These are phyloP conservation scores for Mycteria americana DNA, from an alignment of 2,797 vertebrate genomes.

Conservation along the genomic window DNA sequence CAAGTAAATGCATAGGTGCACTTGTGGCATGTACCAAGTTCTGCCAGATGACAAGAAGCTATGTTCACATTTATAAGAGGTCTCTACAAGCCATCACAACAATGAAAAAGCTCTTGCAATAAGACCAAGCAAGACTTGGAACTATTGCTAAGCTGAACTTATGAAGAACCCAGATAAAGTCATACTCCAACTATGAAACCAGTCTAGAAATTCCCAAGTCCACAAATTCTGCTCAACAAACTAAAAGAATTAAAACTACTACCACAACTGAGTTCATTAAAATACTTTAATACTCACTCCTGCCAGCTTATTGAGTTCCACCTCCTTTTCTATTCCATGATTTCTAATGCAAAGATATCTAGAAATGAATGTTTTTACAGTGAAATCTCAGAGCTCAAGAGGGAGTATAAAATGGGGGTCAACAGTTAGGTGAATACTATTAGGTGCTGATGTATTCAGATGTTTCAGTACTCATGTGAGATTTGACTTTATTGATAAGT, in stretches of 20 bases:
- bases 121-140: background rate
- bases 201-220: background rate
- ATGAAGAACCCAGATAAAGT: background rate
- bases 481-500: background rate
- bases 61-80: background rate
- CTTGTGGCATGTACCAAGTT: background rate
- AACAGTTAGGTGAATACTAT: background rate
- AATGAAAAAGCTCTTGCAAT: background rate
- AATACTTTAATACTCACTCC: background rate
- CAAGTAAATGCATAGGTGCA: background rate
- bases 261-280: background rate
- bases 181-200: background rate
- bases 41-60: background rate
- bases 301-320: background rate
- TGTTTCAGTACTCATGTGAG: background rate
- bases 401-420: background rate
- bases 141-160: background rate
- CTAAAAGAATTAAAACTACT: background rate
- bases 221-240: background rate
- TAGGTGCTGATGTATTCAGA: background rate
- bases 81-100: background rate
- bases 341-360: background rate
- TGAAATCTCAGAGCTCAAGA: background rate
- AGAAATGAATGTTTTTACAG: background rate
- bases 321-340: background rate